Percentiles rank a stretch among this genome's conserved stretches.
These are phyloP conservation scores for Dinoponera quadriceps DNA, from an alignment of 1,140 invertebrate species.

Conservation along the genomic window DNA sequence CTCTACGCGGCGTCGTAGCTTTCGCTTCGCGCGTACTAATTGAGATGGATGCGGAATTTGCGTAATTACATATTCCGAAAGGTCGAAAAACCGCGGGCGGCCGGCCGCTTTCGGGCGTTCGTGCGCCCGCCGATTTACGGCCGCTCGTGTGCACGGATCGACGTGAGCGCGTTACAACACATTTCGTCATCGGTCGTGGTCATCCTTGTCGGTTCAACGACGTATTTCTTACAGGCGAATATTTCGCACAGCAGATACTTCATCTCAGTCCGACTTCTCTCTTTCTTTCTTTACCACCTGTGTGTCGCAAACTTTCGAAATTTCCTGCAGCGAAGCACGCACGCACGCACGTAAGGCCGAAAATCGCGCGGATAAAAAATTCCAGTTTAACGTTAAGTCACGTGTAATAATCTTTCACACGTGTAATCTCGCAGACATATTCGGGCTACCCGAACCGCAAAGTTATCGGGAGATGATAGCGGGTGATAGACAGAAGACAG, in stretches of 20 bases:
- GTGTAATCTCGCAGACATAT: neutral
- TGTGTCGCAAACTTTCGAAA: too few relatives aligned
- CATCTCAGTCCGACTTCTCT: too few relatives aligned
- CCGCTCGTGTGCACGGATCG: neutral
- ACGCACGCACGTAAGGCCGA: too few relatives aligned
- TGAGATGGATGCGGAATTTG: conserved; percentile 50
- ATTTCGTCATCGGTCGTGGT: neutral
- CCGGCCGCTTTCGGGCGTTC: conserved; percentile 37
- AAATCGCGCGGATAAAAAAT: too few relatives aligned
- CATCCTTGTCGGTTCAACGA: neutral
- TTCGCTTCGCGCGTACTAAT: conserved; percentile 47
- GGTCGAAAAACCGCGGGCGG: conserved; percentile 34
- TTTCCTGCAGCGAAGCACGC: too few relatives aligned
- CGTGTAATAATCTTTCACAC: neutral
- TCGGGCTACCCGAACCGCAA: neutral
- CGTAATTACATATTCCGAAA: conserved; percentile 51
- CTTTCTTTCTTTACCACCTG: too few relatives aligned
- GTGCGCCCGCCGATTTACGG: conserved; percentile 17
- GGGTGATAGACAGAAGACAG: conserved; percentile 62
- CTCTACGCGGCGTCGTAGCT: conserved; percentile 13
- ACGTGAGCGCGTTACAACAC: neutral
- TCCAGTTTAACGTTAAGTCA: neutral
- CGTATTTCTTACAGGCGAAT: neutral
- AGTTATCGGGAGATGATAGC: conserved; percentile 59
- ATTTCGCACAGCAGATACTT: neutral